Evolutionary conservation across 2,888 invertebrate species (phyloP), one percentile per base, ranked within the genome.

Genomic region (Cyaniris semiargus): DNA sequence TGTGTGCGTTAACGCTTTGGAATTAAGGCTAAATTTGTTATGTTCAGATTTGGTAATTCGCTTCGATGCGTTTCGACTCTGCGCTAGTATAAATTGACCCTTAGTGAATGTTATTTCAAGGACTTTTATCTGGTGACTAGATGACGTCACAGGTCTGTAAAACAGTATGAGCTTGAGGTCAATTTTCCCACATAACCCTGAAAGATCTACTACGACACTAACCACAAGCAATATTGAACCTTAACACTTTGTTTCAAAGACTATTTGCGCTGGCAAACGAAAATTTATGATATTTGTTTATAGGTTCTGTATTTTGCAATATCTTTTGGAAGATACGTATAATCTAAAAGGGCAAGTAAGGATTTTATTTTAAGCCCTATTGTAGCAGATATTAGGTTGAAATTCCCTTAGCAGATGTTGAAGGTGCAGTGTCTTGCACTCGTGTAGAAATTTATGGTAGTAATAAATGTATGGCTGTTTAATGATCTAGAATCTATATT

Each of bases 391-490:
- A 23, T 83, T 86, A 77, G 79, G 83, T 82, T 74, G 56, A 58
- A 77, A 81, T 84, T 87, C 0, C 75, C 27, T 48, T 82, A 80
- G 2, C 10, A 2, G n/a, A 60, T 58, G 81, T 66, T 85, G 84
- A 84, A 89, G 91, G 91, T 88, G 90, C 92, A 92, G 85, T 92
- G 92, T 91, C 92, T 91, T 91, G 88, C 91, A 90, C 88, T 38
- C 88, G 84, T 82, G 84, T 83, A 90, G 91, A 89, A 89, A 93
- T 93, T 93, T 93, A 93, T 92, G 87, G 87, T 86, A 89, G 89
- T 91, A 91, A 91, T 93, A 93, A 92, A 92, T 92, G 90, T 90
- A 92, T 91, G 89, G 89, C 84, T 90, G 90, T 90, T 92, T 92
- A 91, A 93, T 90, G 89, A 90, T 86, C 85, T 83, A 90, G 89